Conservation (phyloP, 2,113 vertebrate species). For the Paradoxurus hermaphroditus region DNA sequence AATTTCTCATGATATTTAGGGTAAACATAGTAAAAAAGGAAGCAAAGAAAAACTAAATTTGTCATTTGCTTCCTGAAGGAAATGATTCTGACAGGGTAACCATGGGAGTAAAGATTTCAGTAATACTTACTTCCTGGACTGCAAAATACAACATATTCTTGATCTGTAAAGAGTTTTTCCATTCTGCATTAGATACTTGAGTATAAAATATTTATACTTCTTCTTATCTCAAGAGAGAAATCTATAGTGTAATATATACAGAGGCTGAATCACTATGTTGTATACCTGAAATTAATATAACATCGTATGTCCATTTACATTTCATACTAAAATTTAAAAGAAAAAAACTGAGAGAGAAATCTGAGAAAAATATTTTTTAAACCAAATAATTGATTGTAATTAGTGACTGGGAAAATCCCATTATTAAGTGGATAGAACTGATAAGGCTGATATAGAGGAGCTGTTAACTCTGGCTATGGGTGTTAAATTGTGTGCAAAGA, state of each 20-base stretch:
- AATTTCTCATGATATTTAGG: not conserved
- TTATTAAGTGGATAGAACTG: not conserved
- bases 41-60: slow-evolving; percentile 14
- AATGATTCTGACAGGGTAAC: not conserved
- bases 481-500: not conserved
- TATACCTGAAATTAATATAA: not conserved
- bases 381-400: not conserved
- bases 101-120: not conserved
- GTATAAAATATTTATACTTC: not conserved
- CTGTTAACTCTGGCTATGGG: not conserved
- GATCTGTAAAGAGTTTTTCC: not conserved
- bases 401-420: not conserved
- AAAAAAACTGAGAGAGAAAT: not conserved
- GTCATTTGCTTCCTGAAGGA: not conserved
- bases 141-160: not conserved
- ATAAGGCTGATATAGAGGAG: not conserved
- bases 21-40: not conserved
- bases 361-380: rapidly evolving
- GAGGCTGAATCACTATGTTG: not conserved
- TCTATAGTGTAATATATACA: not conserved
- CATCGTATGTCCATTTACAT: not conserved
- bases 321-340: not conserved
- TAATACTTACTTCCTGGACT: not conserved
- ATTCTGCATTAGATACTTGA: not conserved
- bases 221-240: not conserved